Base-by-base conservation (phyloP, 2,888 invertebrate genomes). In the Steinernema hermaphroditum region DNA sequence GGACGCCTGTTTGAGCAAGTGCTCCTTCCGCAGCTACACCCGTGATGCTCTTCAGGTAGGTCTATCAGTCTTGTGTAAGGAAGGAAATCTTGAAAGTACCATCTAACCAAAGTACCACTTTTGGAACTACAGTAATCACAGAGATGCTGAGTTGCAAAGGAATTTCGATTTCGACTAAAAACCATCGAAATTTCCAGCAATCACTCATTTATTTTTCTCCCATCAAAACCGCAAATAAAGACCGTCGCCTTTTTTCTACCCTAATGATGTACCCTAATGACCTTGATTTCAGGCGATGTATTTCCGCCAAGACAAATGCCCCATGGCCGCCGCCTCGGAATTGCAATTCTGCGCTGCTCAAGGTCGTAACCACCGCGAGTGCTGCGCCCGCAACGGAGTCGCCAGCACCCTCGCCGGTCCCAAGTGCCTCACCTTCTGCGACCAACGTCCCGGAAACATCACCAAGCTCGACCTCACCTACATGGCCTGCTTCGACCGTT, bases 301-400 rank as follows among this genome's bases (percentile, higher is more conserved):
- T 77, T 85, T 85, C 82, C 84, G 85, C 57, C 79, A 79, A 29
- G 85, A 85, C 76, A 57, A 76, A 32, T 85, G 85, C 70, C 85
- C 85, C 68, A 83, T 85, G 83, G 84, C 85, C 73, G 85, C 85
- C 2, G 85, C 85, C 12, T 79, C 85, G 29, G 85, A 84, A 68
- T 81, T 85, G 72, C 85, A 85, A 50, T 85, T 77, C 77, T 85
- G 85, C 71, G 82, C 82, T 27, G 82, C 82, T 34, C 76, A 77
- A 49, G 80, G 80, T 29, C 74, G 76, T 8, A 75, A 78, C 73
- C 78, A 78, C 68, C 71, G 73, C 37, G 68, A 75, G 24, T 80
- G 80, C 68, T 80, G 80, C 32, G 69, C 70, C 2, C 70, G 81
- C 19, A 80, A 82, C 50, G 81, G 81, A 12, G 81, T 80, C 24